Evolutionary conservation across 2,888 invertebrate species (phyloP).

Genomic region (Habroteleia sp.): DNA sequence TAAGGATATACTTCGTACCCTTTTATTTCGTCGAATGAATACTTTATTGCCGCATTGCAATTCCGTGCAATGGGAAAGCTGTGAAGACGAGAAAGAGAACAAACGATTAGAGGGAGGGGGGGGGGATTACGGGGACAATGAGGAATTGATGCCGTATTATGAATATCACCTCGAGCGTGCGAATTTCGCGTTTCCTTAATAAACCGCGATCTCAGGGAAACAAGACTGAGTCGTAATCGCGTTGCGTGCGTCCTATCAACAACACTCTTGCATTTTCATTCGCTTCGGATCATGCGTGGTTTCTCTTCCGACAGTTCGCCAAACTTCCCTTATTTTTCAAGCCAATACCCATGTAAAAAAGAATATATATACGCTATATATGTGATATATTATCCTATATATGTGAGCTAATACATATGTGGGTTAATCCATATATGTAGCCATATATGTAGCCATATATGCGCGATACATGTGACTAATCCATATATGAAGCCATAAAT

Average conservation of each 20-base stretch:
- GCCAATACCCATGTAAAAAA: no score
- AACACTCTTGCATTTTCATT: slow-evolving; percentile 62
- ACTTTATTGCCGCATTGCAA: slow-evolving; percentile 61
- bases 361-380: no score
- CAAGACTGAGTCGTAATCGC: slow-evolving; percentile 63
- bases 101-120: slow-evolving; percentile 36
- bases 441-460: no score
- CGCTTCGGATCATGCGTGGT: slow-evolving; percentile 59
- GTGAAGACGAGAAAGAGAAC: slow-evolving; percentile 47
- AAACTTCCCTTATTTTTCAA: slow-evolving; percentile 38
- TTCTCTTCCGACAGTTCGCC: slow-evolving; percentile 17
- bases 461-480: no score
- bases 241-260: slow-evolving; percentile 65
- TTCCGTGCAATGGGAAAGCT: slow-evolving; percentile 60
- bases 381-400: no score
- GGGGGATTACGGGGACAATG: slow-evolving; percentile 73
- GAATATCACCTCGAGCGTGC: slow-evolving; percentile 79
- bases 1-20: slow-evolving; percentile 43
- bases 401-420: no score
- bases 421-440: no score
- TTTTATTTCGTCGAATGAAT: slow-evolving; percentile 58
- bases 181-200: slow-evolving; percentile 76
- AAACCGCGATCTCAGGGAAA: slow-evolving; percentile 67
- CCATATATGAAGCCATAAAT: no score
- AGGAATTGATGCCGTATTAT: slow-evolving; percentile 77